These are phyloP conservation scores for Cheilosia variabilis DNA, from an alignment of 2,888 invertebrate genomes.

Conservation along the genomic window DNA sequence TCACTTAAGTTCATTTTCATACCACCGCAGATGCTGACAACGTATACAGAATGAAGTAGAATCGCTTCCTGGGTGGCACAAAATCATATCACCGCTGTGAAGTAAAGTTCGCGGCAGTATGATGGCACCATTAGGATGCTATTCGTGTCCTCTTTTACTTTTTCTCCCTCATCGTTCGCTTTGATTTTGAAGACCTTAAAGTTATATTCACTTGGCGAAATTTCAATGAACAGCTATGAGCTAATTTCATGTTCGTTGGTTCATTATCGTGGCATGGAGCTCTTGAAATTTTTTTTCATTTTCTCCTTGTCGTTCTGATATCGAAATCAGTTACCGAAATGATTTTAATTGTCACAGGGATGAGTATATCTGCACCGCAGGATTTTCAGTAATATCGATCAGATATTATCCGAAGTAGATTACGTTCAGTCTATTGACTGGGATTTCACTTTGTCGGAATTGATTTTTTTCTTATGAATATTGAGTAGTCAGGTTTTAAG, in stretches of 20 bases:
- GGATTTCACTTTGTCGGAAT: conserved; percentile 14
- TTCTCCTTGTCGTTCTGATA: background rate
- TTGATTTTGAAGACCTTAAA: conserved; percentile 40
- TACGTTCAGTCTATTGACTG: conserved; percentile 7
- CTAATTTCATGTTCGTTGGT: conserved; percentile 59
- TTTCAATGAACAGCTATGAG: conserved; percentile 56
- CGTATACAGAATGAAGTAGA: conserved; percentile 6
- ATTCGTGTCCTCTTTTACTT: conserved; percentile 25
- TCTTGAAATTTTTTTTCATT: conserved; percentile 27
- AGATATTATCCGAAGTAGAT: conserved; percentile 4
- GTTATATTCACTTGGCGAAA: conserved; percentile 58
- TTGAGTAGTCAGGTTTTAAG: background rate
- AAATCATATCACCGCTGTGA: background rate
- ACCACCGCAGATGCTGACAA: conserved; percentile 54
- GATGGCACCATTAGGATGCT: conserved; percentile 38
- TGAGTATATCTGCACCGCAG: background rate
- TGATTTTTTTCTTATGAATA: background rate
- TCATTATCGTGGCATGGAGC: conserved; percentile 16
- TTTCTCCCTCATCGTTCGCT: conserved; percentile 3
- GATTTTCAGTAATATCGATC: conserved; percentile 7
- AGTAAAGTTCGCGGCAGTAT: conserved; percentile 15
- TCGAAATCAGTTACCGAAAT: conserved; percentile 43
- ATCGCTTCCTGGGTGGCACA: conserved; percentile 2
- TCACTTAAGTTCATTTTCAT: conserved; percentile 76
- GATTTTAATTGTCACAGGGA: conserved; percentile 51